Evolutionary conservation across 2,888 invertebrate species (phyloP), one percentile per base, ranked within the genome.

Genomic region (Sarcophaga rosellei): DNA sequence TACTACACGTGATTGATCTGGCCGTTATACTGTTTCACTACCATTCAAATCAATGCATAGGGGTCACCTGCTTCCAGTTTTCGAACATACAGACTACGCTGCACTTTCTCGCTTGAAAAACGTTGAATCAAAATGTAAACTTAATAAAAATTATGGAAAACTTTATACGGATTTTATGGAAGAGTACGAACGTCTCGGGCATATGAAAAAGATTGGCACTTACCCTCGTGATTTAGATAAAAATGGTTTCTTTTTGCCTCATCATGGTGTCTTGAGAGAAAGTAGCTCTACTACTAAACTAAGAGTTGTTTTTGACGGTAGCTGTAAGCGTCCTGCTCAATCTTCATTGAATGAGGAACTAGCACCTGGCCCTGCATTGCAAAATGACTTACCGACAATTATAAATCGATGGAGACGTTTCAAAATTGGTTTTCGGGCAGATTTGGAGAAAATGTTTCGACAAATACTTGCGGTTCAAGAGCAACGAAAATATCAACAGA

Each of bases 391-490:
- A 11, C 74, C 81, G 0, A 73, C 78, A 0, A 79, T 85, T 12
- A 78, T 85, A 45, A 77, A 57, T n/a, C 57, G 81, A 6, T 81
- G 84, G 82, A 65, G 85, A 53, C 65, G 81, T 3, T 81, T 76
- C 69, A 59, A 66, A 57, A 73, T 88, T 62, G 85, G 70, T 1
- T 88, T 88, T 69, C 20, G 81, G 4, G 69, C 85, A 57, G 88
- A 88, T 69, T 35, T 88, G 3, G 81, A 84, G 17, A 85, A 88
- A 65, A 88, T 88, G 85, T 88, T 88, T 45, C 53, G 87, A 0
- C 84, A 88, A 62, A 87, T 87, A 15, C 21, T 17, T 4, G 75
- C 83, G 1, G 44, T 63, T 20, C 35, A 77, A 44, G 62, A 75
- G 8, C 85, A 87, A 35, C 20, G 80, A 47, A 74, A 72, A 10